Base-by-base conservation (phyloP, 2,888 invertebrate species). In the Xestoiulus laeticollis region DNA sequence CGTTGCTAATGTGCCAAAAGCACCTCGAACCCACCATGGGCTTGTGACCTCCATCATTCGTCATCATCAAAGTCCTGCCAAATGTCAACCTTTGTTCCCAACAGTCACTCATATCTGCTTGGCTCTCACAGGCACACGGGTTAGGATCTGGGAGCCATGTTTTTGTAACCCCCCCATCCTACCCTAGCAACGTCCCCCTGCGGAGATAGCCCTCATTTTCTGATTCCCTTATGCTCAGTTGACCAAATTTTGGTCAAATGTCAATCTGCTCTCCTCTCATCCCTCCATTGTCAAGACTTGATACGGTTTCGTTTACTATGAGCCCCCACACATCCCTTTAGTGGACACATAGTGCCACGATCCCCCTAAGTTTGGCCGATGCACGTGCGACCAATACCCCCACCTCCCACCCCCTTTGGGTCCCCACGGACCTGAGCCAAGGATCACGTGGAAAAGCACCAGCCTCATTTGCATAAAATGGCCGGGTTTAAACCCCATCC, bases 1-100 rank as follows among this genome's bases (percentile, higher is more conserved):
- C 86, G 86, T 86, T 86, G 86, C 86, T 86, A 86, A 86, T 86
- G 86, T 59, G 86, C 48, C 53, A 53, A 53, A 59, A 96, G 95
- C 96, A 95, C 83, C 78, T 78, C 38, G 87, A 86, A 89, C 32
- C 87, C 88, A 43, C 85, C 68, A 59, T 84, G 88, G 85, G 48
- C 78, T 33, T 53, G 22, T 85, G 85, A 85, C 88, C 88, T 86
- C 82, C 88, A 85, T 88, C 88, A 88, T 88, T 88, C 88, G 88
- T 88, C 88, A 86, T 88, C 88, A 88, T 88, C 88, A 88, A 88
- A 87, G 87, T 87, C 87, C 87, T 87, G 87, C 87, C 87, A 87
- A 87, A 87, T 87, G 87, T 87, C 87, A 87, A 87, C 87, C 87
- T 87, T 87, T 87, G 87, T 87, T 83, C 87, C 48, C 19, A 44